Evolutionary conservation across 2,888 invertebrate genomes (phyloP), one percentile per base, ranked within the genome.

Genomic region (Elmis aenea): DNA sequence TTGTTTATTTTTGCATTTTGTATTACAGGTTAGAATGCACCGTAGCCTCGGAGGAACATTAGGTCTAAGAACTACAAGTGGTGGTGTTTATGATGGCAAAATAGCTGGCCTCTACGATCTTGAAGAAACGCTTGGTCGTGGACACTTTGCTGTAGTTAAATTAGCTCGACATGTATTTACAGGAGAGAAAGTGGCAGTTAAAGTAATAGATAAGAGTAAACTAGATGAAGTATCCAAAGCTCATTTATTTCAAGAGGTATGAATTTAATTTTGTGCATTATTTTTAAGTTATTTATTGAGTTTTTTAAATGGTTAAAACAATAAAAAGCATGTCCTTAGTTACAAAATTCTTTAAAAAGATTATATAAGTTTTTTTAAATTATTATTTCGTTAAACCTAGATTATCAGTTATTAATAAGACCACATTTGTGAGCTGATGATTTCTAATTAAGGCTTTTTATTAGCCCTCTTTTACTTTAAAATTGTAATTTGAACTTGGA

Each of bases 111-210:
- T 97, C 30, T 99, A 99, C 70, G 97, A 99, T 72, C 77, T 99
- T 64, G 89, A 94, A 68, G 91, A 94, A 67, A 99, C 97, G 3
- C 80, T 99, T 38, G 99, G 99, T 27, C 86, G 93, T 42, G 99
- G 97, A 40, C 97, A 99, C 72, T 99, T 96, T 75, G 97, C 97
- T 45, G 94, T 96, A 46, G 97, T 97, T 26, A 99, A 97, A 74
- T 73, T 94, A 48, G 99, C 99, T 13, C 76, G 92, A 48, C 99
- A 99, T 77, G 97, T 97, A 38, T 97, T 99, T 70, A 99, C 99
- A 32, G 96, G 96, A 20, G 95, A 95, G 74, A 93, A 93, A 71
- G 97, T 97, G 37, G 93, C 94, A 35, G 93, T 94, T 33, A 94
- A 94, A 80, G 89, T 99, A 45, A 99, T 99, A 61, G 99, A 99